Evolutionary conservation across 2,888 invertebrate species (phyloP), one percentile per base, ranked within the genome.

Genomic region (Phorcus lineatus): DNA sequence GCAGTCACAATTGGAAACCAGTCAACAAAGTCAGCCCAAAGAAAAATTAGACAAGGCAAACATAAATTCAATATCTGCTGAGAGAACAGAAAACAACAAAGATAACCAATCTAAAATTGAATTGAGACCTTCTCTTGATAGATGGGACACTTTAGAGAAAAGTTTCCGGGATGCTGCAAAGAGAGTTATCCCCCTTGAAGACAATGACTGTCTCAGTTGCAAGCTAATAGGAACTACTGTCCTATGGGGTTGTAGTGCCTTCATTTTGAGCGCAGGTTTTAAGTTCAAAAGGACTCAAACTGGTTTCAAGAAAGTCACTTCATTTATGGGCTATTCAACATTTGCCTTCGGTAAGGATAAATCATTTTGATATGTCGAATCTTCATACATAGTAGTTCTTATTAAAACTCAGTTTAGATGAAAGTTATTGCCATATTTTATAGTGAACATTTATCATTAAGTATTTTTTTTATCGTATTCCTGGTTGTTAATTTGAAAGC

Each of bases 131-230:
- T 13, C 62, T 22, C 24, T 24, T 62, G 62, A 62, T 24, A 62
- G 17, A 62, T 28, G 24, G 28, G 22, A 62, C 28, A 16, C 28
- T 13, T 16, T 52, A 4, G 74, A 52, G 22, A 19, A 40, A 47
- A 52, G 22, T 24, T 24, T 74, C 40, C n/a, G 24, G 74, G 16
- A 22, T 52, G 19, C 24, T 52, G 22, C 24, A 52, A 52, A 9
- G 24, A 74, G 78, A 52, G 74, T 80, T 79, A 79, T 82, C 16
- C 83, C 80, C 24, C 62, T 81, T n/a, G 52, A 54, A 19, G 81
- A 83, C 67, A 79, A 74, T 7, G 81, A 81, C 66, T 83, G 83
- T 47, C 77, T 83, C 47, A 78, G 77, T 54, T 83, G 83, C 66
- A 83, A 83, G 67, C 78, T 83, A 28, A 62, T 83, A 36, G 79